Base-by-base conservation (phyloP, 2,888 invertebrate genomes). In the Lepidochrysops patricia region DNA sequence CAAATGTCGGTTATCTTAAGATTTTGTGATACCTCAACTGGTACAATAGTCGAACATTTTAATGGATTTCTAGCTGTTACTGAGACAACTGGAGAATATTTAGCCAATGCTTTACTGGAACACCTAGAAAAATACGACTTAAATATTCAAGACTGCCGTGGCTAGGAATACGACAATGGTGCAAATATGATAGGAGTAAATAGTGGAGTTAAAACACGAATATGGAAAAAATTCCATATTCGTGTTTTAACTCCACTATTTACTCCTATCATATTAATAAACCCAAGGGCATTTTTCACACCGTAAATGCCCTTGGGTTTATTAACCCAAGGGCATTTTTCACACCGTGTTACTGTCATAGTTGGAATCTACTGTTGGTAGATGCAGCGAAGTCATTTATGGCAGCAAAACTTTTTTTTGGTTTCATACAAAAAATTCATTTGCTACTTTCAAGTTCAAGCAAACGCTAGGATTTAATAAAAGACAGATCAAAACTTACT, bases 71-170 rank as follows among this genome's bases (percentile, higher is more conserved):
- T 29, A 29, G 29, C 29, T 29, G 29, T 29, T 29, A 29, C 29
- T 29, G 29, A 29, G 50, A 52, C 43, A 61, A 67, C 70, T n/a
- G 68, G 58, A 61, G 61, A 58, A 57, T 65, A 68, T 5, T 65
- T 71, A 5, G 0, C 48, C 25, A 58, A 62, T 50, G 49, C 66
- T 34, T 66, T 69, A 66, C 64, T 63, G 29, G 9, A 63, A 5
- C 27, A 58, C 29, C 58, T 58, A 54, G 32, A 61, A 57, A 58
- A 56, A 6, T 27, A 54, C 37, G 25, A 27, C n/a, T 49, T 61
- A 58, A 15, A 61, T 61, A 54, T 58, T 43, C 34, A 60, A 57
- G 32, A 27, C 37, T 49, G 27, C 25, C 61, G 32, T 27, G 57
- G 25, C 19, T 23, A 35, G 9, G 37, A 7, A 49, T 61, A 29